These are phyloP conservation scores for Hydropotes inermis DNA, from an alignment of 2,113 vertebrate species.

Conservation along the genomic window DNA sequence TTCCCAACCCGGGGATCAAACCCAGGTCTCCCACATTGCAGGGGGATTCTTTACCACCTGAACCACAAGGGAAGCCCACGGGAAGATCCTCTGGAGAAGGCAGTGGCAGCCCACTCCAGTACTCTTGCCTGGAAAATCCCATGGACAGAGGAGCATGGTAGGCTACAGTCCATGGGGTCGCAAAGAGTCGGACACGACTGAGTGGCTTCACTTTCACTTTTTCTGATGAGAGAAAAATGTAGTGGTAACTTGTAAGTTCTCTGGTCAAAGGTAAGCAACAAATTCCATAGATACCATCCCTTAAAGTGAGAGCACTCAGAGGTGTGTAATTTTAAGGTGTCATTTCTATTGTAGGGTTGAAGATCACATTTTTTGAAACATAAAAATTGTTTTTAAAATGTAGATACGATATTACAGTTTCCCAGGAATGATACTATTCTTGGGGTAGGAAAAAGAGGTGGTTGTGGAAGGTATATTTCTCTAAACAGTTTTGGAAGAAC, in stretches of 20 bases:
- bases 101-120: too few species aligned
- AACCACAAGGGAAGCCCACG: too few species aligned
- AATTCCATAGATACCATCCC: not conserved
- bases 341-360: not conserved
- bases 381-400: conserved; percentile 1
- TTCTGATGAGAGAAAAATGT: not conserved
- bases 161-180: too few species aligned
- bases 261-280: not conserved
- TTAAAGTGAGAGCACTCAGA: not conserved
- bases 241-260: not conserved
- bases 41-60: too few species aligned
- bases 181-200: too few species aligned
- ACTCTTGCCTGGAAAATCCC: too few species aligned
- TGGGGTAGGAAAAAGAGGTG: not conserved
- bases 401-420: not conserved
- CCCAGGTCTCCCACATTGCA: too few species aligned
- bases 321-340: conserved; percentile 4
- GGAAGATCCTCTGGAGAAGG: too few species aligned
- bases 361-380: conserved; percentile 30
- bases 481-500: not conserved
- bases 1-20: too few species aligned
- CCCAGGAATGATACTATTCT: not conserved
- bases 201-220: too few species aligned
- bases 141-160: too few species aligned
- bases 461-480: not conserved